Percentiles rank a stretch among this genome's conserved stretches.
These are phyloP conservation scores for Arenaria interpres DNA, from an alignment of 2,113 vertebrate genomes.

Conservation along the genomic window DNA sequence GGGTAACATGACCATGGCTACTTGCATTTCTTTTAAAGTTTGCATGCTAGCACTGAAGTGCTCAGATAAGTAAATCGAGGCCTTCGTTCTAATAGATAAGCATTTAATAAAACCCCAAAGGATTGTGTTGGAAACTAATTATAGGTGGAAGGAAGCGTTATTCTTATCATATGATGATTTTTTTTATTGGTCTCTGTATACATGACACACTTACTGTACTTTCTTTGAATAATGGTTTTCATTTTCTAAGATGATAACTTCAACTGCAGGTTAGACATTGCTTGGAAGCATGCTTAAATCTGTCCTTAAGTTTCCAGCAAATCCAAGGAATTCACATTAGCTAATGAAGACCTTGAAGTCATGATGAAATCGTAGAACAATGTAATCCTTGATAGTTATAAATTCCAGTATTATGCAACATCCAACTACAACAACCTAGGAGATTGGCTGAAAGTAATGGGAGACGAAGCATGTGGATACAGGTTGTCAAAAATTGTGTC, in stretches of 20 bases:
- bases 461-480: neutral
- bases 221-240: neutral
- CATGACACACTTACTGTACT: accelerated
- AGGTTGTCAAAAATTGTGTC: neutral
- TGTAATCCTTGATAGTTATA: neutral
- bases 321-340: neutral
- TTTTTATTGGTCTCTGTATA: neutral
- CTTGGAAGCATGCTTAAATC: neutral
- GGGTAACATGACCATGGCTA: slow-evolving; percentile 67
- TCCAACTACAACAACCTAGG: neutral
- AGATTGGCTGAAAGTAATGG: neutral
- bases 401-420: neutral
- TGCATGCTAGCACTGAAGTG: neutral
- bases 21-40: neutral
- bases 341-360: neutral
- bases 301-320: neutral
- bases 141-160: neutral
- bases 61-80: neutral
- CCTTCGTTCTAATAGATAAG: neutral
- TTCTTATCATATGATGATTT: neutral
- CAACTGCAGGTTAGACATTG: accelerated
- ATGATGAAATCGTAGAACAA: neutral
- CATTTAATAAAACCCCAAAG: neutral
- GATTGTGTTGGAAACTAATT: neutral
- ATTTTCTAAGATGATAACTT: neutral